A percentile compares a stretch with the other conserved stretches of the same genome.
Evolutionary conservation across 2,888 invertebrate genomes (phyloP).

Genomic region (Melanostoma scalare): DNA sequence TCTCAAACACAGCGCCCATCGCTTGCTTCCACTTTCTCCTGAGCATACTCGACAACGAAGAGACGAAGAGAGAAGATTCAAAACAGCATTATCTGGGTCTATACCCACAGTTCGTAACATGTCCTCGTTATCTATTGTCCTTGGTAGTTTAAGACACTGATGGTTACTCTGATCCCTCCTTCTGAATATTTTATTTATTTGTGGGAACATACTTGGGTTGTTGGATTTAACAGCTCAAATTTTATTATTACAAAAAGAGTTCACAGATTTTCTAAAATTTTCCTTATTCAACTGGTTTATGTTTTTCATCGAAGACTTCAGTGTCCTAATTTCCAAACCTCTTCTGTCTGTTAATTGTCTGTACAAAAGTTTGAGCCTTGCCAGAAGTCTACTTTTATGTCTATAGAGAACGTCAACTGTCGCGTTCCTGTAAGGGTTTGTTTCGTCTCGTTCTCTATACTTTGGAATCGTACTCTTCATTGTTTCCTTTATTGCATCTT

Average conservation of each 20-base stretch:
- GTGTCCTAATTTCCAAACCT: too few species aligned
- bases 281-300: conserved; percentile 2
- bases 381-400: background rate
- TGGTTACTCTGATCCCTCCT: background rate
- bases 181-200: conserved; percentile 16
- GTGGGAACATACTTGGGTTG: conserved; percentile 16
- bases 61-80: too few species aligned
- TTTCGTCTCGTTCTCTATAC: background rate
- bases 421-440: background rate
- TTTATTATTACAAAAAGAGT: conserved; percentile 6
- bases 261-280: conserved; percentile 15
- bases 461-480: background rate
- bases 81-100: background rate
- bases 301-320: background rate
- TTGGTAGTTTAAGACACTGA: too few species aligned
- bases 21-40: background rate
- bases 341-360: too few species aligned
- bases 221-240: conserved; percentile 7
- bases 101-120: background rate
- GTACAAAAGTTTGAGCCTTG: too few species aligned
- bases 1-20: too few species aligned
- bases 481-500: conserved; percentile 6
- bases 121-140: too few species aligned
- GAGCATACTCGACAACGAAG: conserved; percentile 7
- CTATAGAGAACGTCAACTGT: conserved; percentile 3